Evolutionary conservation across 2,888 invertebrate species (phyloP), one percentile per base, ranked within the genome.

Genomic region (Zaprionus lineosus): DNA sequence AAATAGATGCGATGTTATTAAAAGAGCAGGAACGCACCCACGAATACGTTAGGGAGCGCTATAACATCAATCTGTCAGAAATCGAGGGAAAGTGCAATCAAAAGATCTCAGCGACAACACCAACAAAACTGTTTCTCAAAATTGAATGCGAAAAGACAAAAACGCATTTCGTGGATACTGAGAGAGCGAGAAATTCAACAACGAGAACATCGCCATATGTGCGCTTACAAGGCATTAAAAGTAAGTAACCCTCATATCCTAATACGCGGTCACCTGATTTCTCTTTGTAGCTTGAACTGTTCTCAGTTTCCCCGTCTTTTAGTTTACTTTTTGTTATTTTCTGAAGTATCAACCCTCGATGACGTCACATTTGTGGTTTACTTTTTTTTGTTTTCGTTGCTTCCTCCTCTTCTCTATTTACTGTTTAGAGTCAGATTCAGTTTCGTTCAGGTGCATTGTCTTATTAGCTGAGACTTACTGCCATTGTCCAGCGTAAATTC

Each of bases 191-290:
- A 37, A 29, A 12, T 15, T 12, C 9, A 9, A 9, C 16, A 16
- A 12, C n/a, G n/a, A n/a, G 6, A 18, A 9, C 21, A 15, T 34
- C 21, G 37, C 68, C 61, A 7, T 51, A 58, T 50, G 12, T 11
- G 14, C 44, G 36, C 15, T 37, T n/a, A 14, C 29, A 12, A 9
- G 40, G 61, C 43, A 14, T 72, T 2, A 72, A 68, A 61, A 4
- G 68, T 72, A 53, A 68, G 64, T 58, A 15, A 15, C 33, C 9
- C 19, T 19, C 16, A 26, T 14, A 9, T 1, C 8, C 1, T 11
- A 11, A 18, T 21, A 24, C 3, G 2, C 2, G 36, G 14, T 47
- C 71, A 62, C 62, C 56, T 59, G 62, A 67, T 61, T 51, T 58
- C 6, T 36, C 16, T 44, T 14, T 36, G 15, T 7, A 14, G 26